Percentiles rank a stretch among this genome's conserved stretches.
Conservation (phyloP, 2,888 invertebrate genomes). For the Hermodice carunculata region DNA sequence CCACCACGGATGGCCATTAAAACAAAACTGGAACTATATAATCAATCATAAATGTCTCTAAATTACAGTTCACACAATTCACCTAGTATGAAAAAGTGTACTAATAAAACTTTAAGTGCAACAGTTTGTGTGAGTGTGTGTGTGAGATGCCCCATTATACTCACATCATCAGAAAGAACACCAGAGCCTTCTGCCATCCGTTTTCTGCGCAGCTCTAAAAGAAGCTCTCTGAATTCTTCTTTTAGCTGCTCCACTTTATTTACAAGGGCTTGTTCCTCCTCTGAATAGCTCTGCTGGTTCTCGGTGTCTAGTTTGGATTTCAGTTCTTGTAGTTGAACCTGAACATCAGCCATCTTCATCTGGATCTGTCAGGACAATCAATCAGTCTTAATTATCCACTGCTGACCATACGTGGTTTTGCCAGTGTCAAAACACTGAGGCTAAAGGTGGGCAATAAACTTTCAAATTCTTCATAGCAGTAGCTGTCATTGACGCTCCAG, state of each 20-base stretch:
- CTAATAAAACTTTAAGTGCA: background rate
- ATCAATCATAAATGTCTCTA: background rate
- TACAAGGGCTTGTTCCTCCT: constrained; percentile 52
- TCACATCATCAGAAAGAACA: constrained; percentile 54
- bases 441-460: too few species aligned
- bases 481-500: too few species aligned
- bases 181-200: constrained; percentile 57
- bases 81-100: background rate
- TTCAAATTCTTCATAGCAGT: too few species aligned
- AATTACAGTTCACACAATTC: background rate
- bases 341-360: constrained; percentile 59
- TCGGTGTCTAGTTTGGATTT: constrained; percentile 57
- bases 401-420: too few species aligned
- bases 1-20: too few species aligned
- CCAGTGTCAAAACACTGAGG: too few species aligned
- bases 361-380: constrained; percentile 50
- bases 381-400: too few species aligned
- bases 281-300: constrained; percentile 44
- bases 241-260: constrained; percentile 54
- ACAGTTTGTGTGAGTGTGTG: background rate
- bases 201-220: constrained; percentile 58
- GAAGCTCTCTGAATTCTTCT: constrained; percentile 61
- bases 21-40: too few species aligned
- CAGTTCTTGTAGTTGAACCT: constrained; percentile 63
- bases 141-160: background rate